Evolutionary conservation across 1,140 invertebrate species (phyloP).

Genomic region (Choristoneura fumiferana): DNA sequence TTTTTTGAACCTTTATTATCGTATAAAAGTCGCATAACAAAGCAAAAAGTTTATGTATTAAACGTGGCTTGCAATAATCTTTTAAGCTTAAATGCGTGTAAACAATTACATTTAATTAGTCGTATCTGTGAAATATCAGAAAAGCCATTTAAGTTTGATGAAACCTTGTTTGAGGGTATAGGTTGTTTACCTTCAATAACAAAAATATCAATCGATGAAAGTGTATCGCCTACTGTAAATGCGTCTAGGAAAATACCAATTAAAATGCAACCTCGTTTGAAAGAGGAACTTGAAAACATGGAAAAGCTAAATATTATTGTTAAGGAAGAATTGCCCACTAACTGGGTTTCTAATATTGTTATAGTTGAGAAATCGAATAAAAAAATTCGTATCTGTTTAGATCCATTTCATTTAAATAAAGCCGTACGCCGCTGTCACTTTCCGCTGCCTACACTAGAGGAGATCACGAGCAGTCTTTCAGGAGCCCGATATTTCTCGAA

Average conservation of each 20-base stretch:
- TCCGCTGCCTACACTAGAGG: constrained; percentile 27
- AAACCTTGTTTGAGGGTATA: constrained; percentile 26
- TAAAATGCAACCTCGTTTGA: constrained; percentile 20
- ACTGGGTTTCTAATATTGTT: too few species aligned
- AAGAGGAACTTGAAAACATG: constrained; percentile 25
- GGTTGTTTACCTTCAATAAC: constrained; percentile 23
- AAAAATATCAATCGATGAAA: constrained; percentile 22
- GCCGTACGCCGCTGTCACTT: constrained; percentile 18
- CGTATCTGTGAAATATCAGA: too few species aligned
- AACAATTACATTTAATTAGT: too few species aligned
- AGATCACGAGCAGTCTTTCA: too few species aligned
- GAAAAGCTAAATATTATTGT: too few species aligned
- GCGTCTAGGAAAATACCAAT: constrained; percentile 25
- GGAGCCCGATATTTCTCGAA: too few species aligned
- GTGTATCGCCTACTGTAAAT: constrained; percentile 13
- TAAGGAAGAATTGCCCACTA: constrained; percentile 22
- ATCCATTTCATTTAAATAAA: constrained; percentile 24
- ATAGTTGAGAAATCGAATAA: constrained; percentile 26
- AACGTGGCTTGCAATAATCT: too few species aligned
- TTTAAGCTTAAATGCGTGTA: too few species aligned
- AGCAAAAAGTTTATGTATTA: too few species aligned
- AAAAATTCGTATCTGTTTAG: constrained; percentile 27
- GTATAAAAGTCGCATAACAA: too few species aligned
- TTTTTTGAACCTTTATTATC: too few species aligned
- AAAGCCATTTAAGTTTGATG: too few species aligned